A percentile compares a stretch with the other conserved stretches of the same genome.
phyloP scores from a whole-genome alignment of 2,888 invertebrate genomes.

The Diarsia dahlii region DNA sequence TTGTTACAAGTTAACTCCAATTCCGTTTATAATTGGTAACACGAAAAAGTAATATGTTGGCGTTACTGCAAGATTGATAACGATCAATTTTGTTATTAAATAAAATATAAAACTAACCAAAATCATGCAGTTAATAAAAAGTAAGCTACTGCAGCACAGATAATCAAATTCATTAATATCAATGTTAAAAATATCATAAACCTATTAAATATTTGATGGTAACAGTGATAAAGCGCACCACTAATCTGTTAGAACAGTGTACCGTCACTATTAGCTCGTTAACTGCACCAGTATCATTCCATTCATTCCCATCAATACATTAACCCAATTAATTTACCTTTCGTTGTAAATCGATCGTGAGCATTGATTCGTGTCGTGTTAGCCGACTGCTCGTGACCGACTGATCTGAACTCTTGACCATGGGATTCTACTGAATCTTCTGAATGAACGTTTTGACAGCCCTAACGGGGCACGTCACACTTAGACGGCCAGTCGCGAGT shows the following conservation, averaged over 20 bases:
- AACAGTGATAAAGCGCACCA: slow-evolving; percentile 36
- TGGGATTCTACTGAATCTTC: slow-evolving; percentile 51
- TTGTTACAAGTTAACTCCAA: slow-evolving; percentile 13
- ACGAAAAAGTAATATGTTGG: slow-evolving; percentile 5
- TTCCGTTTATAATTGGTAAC: slow-evolving; percentile 24
- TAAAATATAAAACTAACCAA: slow-evolving; percentile 27
- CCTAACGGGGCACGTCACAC: slow-evolving; percentile 74
- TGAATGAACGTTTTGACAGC: slow-evolving; percentile 60
- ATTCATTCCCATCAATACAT: slow-evolving; percentile 63
- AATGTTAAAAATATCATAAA: slow-evolving; percentile 40
- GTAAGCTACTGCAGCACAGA: slow-evolving; percentile 14
- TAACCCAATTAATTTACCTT: slow-evolving; percentile 67
- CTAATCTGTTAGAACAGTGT: slow-evolving; percentile 36
- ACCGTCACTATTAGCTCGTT: slow-evolving; percentile 57
- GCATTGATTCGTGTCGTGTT: slow-evolving; percentile 74
- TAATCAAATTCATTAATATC: slow-evolving; percentile 15
- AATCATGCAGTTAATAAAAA: slow-evolving; percentile 16
- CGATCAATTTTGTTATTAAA: slow-evolving; percentile 36
- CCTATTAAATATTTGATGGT: slow-evolving; percentile 25
- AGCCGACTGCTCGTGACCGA: slow-evolving; percentile 77
- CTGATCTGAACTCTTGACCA: slow-evolving; percentile 73
- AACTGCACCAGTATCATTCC: slow-evolving; percentile 58
- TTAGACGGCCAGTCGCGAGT: slow-evolving; percentile 40
- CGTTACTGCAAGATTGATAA: slow-evolving; percentile 24
- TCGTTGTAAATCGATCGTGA: slow-evolving; percentile 73